Base-by-base conservation (phyloP, 37 sponge, comb jelly and placozoan genomes). In the Ephydatia muelleri region DNA sequence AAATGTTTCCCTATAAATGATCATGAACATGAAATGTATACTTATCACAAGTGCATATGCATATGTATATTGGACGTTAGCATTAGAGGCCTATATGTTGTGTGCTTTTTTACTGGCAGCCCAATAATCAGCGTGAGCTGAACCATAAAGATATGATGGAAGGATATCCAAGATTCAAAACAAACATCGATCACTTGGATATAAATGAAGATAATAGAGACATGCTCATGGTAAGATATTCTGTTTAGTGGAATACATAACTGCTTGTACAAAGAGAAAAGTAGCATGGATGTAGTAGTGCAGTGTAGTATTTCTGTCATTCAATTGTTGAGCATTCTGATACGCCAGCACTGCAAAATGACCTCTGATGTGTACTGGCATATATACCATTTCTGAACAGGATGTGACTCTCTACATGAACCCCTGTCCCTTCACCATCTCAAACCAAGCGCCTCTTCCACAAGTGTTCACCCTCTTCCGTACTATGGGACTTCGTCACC, bases 401-500 rank as follows among this genome's bases (percentile, higher is more conserved):
- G 91, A 94, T 38, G 28, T 90, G 14, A 67, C 78, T 49, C 84
- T 67, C 74, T 94, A 94, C 80, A 94, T 94, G 91, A 90, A 94
- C 77, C 94, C 91, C 21, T 87, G 88, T 80, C 94, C 94, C 32
- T 94, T 90, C 86, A 94, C 94, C 43, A 80, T 84, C 38, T 82
- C 79, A 8, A 80, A 78, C 28, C 91, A 80, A 26, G 82, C 91
- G 30, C 91, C 91, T 28, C 70, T 94, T 27, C 72, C 91, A 16
- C 83, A 85, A 68, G 88, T 92, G 74, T 95, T 92, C 69, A 88
- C 84, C 70, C 77, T 93, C 37, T 95, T 95, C 79, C 83, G 96
- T 23, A 86, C 90, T 35, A 88, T 95, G 90, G 96, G 97, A 49
- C 88, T 96, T 35, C 49, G 97, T 23, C 97, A 96, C 75, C 69